Evolutionary conservation across 2,888 invertebrate species (phyloP).

Genomic region (Phalera bucephala): DNA sequence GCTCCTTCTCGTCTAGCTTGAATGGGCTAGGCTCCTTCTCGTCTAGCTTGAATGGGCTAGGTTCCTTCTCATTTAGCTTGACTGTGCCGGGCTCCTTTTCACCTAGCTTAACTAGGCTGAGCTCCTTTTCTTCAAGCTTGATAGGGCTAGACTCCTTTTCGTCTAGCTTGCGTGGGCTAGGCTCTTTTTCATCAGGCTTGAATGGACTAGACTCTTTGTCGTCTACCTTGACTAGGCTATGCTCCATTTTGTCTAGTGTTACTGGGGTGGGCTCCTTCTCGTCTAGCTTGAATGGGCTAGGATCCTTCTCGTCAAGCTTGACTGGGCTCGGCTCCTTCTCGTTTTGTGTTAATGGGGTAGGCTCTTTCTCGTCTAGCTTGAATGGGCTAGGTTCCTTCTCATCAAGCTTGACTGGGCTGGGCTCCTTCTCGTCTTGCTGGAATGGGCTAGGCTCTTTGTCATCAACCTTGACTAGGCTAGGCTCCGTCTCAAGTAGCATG

Average conservation of each 20-base stretch:
- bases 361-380: conserved; percentile 3
- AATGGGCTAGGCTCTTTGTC: not conserved
- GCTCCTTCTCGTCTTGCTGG: not conserved
- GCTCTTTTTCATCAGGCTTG: conserved; percentile 4
- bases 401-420: conserved; percentile 1
- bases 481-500: not conserved
- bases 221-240: conserved; percentile 4
- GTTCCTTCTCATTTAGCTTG: too few relatives aligned
- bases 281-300: conserved; percentile 1
- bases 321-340: not conserved
- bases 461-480: not conserved
- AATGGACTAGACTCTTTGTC: not conserved
- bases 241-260: conserved; percentile 5
- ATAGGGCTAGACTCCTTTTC: conserved; percentile 5
- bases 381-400: conserved; percentile 8
- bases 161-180: conserved; percentile 5
- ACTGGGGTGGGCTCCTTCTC: conserved; percentile 9
- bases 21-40: too few relatives aligned
- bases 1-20: too few relatives aligned
- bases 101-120: conserved; percentile 5
- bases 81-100: not conserved
- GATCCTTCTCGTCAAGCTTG: not conserved
- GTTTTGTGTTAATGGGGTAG: conserved; percentile 1
- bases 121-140: not conserved
- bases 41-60: too few relatives aligned